Evolutionary conservation across 92 coral and sea anemone species (phyloP), one percentile per base, ranked within the genome.

Genomic region (Actinostola sp.): DNA sequence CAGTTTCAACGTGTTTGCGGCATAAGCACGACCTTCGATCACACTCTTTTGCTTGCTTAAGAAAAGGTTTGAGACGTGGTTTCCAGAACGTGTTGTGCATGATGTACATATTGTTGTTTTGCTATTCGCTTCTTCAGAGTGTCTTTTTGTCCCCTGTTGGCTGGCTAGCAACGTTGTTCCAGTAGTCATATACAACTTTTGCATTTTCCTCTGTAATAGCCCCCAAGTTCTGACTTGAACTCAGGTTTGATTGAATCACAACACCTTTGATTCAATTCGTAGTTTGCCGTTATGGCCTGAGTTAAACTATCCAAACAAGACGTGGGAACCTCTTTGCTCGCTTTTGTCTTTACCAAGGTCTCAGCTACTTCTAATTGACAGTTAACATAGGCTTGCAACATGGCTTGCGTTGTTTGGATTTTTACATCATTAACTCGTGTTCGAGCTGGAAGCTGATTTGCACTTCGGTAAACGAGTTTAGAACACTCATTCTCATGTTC

Each of bases 281-380:
- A 74, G 15, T 67, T 73, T 2, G 82, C 63, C 17, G 87, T 66
- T 56, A 75, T 55, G n/a, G 72, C 76, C 39, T 74, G 36, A 1
- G 87, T 74, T 27, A 82, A 64, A 52, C 82, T 72, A 63, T 82
- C 87, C 24, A 75, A 55, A 54, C 87, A 74, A 16, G 82, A 74
- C 14, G 87, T 73, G 8, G 66, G 3, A 39, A 50, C 56, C 15
- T 74, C 51, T 75, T 82, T 82, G 19, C 21, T 52, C 35, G 64
- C 78, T 26, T 74, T 82, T 17, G 75, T 36, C 29, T 64, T 43
- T 15, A 72, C 33, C 60, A 73, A 45, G 15, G 67, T 39, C 46
- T 82, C 80, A 29, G 87, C 63, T 30, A 57, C 69, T 75, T 51
- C n/a, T n/a, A 82, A 62, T 28, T 82, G 82, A 59, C 77, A 75